These are phyloP conservation scores for Hyles lineata DNA, from an alignment of 2,888 invertebrate species.

Conservation along the genomic window DNA sequence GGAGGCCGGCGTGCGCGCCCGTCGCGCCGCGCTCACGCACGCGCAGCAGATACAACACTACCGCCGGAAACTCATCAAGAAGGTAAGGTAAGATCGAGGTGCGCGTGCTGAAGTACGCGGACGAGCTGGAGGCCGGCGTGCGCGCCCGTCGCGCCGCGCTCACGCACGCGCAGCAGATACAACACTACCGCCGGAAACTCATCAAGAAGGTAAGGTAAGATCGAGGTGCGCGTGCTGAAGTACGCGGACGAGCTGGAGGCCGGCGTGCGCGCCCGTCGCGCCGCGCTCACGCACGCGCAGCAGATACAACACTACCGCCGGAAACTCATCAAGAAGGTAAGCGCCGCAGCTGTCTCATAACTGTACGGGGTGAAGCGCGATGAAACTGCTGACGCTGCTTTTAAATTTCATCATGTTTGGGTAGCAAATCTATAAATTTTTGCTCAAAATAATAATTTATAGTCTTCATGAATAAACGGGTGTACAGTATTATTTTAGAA, in stretches of 20 bases:
- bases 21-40: conserved; percentile 90
- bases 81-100: conserved; percentile 99
- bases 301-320: conserved; percentile 96
- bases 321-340: conserved; percentile 94
- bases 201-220: no score
- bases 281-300: conserved; percentile 90
- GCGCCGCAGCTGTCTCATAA: conserved; percentile 80
- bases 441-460: no score
- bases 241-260: conserved; percentile 98
- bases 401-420: no score
- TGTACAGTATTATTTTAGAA: no score
- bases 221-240: conserved; percentile 97
- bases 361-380: no score
- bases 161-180: conserved; percentile 92
- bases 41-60: conserved; percentile 95
- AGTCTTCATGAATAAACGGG: no score
- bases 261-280: conserved; percentile 89
- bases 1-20: conserved; percentile 91
- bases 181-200: conserved; percentile 95
- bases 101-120: conserved; percentile 97
- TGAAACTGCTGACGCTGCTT: no score
- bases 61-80: conserved; percentile 94
- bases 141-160: conserved; percentile 89
- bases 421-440: no score
- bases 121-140: conserved; percentile 95